Evolutionary conservation across 2,888 invertebrate genomes (phyloP).

Genomic region (Sceliomorpha sp.): DNA sequence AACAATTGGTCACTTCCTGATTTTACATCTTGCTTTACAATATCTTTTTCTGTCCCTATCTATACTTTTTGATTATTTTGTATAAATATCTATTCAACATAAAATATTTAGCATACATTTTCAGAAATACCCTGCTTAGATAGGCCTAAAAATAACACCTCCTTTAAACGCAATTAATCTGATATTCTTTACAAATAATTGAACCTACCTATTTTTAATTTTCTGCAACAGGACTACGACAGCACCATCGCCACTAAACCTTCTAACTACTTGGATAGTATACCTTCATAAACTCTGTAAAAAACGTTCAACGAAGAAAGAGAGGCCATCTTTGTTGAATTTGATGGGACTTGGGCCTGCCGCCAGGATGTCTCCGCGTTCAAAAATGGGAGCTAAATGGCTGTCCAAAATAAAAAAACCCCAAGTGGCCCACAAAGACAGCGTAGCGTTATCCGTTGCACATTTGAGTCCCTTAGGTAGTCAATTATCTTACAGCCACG

Average conservation of each 20-base stretch:
- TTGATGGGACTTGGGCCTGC: constrained; percentile 88
- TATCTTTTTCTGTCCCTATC: too few relatives aligned
- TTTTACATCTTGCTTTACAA: too few relatives aligned
- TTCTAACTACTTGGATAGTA: constrained; percentile 96
- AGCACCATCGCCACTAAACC: constrained; percentile 98
- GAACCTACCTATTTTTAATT: constrained; percentile 7
- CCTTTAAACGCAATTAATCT: too few relatives aligned
- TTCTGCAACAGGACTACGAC: constrained; percentile 88
- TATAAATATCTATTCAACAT: too few relatives aligned
- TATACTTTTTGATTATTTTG: too few relatives aligned
- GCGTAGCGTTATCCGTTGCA: constrained; percentile 88
- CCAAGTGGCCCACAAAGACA: constrained; percentile 89
- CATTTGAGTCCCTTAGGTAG: constrained; percentile 92
- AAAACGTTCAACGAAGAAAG: constrained; percentile 86
- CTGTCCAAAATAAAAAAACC: constrained; percentile 92
- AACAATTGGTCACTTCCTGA: too few relatives aligned
- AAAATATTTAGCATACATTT: too few relatives aligned
- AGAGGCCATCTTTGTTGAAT: constrained; percentile 91
- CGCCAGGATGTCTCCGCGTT: constrained; percentile 88
- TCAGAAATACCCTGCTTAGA: too few relatives aligned
- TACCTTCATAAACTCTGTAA: constrained; percentile 91
- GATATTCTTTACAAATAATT: not conserved
- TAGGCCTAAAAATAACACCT: too few relatives aligned
- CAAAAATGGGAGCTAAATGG: constrained; percentile 94
- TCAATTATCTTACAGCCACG: constrained; percentile 87